Base-by-base conservation (phyloP, 1,140 invertebrate species). In the Solen grandis region DNA sequence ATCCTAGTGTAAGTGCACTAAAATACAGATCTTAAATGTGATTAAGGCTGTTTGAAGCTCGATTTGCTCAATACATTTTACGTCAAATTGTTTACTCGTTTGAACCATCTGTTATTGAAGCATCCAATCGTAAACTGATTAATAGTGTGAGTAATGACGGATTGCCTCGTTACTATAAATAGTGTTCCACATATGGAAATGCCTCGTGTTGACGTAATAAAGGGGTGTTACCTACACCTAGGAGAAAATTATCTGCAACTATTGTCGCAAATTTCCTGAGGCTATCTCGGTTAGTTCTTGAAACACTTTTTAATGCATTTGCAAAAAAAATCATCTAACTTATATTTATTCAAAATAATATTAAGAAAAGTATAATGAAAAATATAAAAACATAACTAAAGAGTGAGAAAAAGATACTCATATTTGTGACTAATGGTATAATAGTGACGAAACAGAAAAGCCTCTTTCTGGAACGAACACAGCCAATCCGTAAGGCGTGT, bases 391-490 rank as follows among this genome's bases (percentile, higher is more conserved):
- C n/a, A n/a, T n/a, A n/a, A n/a, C n/a, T n/a, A n/a, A n/a, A n/a
- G n/a, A n/a, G n/a, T n/a, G n/a, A n/a, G n/a, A n/a, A n/a, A n/a
- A n/a, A n/a, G n/a, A n/a, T n/a, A n/a, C n/a, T n/a, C n/a, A n/a
- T n/a, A n/a, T n/a, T n/a, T n/a, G 41, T 19, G 8, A 8, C 19
- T 10, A 46, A 19, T 19, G 41, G 19, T 46, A 8, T 8, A 46
- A 46, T 10, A 19, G 50, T 78, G 75, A 78, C 75, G 63, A 36
- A 36, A 78, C 55, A 78, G 54, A 3, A 46, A 59, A 55, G 65
- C 75, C 75, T 78, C 75, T n/a, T 69, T 78, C 54, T 77, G 33
- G 33, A 2, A 16, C 46, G 19, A 2, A 19, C 4, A 5, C 31
- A 69, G n/a, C 75, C 75, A 78, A 78, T 69, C 54, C n/a, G n/a